These are phyloP conservation scores for Cyprinella venusta DNA, from an alignment of 2,797 vertebrate species.

Conservation along the genomic window DNA sequence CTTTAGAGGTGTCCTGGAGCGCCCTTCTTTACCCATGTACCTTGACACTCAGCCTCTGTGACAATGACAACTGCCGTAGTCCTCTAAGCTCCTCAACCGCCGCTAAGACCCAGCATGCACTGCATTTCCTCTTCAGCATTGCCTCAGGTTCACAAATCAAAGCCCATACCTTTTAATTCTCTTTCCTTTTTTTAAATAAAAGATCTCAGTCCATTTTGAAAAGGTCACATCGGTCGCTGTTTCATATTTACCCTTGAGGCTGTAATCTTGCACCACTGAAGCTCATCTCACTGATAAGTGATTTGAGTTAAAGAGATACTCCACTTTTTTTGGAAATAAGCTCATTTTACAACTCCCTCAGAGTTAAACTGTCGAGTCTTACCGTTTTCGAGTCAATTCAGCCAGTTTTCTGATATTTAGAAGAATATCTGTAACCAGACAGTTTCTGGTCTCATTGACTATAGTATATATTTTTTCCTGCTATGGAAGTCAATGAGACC, in stretches of 20 bases:
- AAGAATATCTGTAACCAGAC: too few relatives aligned
- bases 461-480: too few relatives aligned
- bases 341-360: too few relatives aligned
- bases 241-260: constrained; percentile 48
- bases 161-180: background rate
- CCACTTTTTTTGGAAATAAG: too few relatives aligned
- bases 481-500: too few relatives aligned
- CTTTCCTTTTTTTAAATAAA: background rate
- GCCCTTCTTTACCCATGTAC: constrained; percentile 12
- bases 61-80: constrained; percentile 16
- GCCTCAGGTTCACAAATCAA: constrained; percentile 3
- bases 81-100: background rate
- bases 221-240: constrained; percentile 21
- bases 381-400: too few relatives aligned
- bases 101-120: background rate
- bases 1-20: background rate
- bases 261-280: constrained; percentile 33
- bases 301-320: constrained; percentile 22
- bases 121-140: constrained; percentile 4
- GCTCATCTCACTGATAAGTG: constrained; percentile 28
- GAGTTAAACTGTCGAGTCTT: too few relatives aligned
- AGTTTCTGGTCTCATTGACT: too few relatives aligned
- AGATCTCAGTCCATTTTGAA: background rate
- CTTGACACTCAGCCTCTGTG: background rate
- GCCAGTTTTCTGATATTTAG: too few relatives aligned